Percentiles rank a stretch among this genome's conserved stretches.
Evolutionary conservation across 1,140 invertebrate species (phyloP).

Genomic region (Ostrea denselamellosa): DNA sequence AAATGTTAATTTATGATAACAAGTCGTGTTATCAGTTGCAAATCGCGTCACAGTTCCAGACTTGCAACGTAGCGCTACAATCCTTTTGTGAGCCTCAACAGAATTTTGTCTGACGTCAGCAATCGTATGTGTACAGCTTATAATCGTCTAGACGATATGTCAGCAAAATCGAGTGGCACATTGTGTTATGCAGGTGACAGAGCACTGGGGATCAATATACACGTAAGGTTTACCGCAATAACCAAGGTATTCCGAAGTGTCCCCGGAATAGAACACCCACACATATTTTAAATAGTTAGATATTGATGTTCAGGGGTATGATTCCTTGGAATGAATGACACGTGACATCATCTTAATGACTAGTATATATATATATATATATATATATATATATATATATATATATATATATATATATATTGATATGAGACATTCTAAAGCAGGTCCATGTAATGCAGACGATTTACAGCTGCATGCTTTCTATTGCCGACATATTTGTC

Average conservation of each 20-base stretch:
- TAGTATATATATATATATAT: no score
- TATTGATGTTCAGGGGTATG: background rate
- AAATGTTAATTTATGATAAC: constrained; percentile 20
- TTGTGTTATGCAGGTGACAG: constrained; percentile 18
- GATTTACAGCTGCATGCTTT: no score
- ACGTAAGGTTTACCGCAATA: constrained; percentile 3
- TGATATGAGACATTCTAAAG: no score
- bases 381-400: no score
- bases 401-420: no score
- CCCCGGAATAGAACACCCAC: background rate
- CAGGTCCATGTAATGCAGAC: no score
- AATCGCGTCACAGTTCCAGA: background rate
- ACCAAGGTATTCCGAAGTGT: background rate
- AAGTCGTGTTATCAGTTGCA: background rate
- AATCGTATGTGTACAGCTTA: constrained; percentile 30
- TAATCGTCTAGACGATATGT: constrained; percentile 34
- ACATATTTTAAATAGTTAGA: background rate
- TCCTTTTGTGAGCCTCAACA: background rate
- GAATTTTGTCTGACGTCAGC: constrained; percentile 28
- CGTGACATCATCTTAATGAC: no score
- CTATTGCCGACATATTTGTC: no score
- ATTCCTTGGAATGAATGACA: no score
- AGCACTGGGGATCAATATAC: background rate
- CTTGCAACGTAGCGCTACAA: background rate
- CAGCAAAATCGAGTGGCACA: constrained; percentile 12